These are phyloP conservation scores for Nymphalis polychloros DNA, from an alignment of 2,888 invertebrate genomes.

Conservation along the genomic window DNA sequence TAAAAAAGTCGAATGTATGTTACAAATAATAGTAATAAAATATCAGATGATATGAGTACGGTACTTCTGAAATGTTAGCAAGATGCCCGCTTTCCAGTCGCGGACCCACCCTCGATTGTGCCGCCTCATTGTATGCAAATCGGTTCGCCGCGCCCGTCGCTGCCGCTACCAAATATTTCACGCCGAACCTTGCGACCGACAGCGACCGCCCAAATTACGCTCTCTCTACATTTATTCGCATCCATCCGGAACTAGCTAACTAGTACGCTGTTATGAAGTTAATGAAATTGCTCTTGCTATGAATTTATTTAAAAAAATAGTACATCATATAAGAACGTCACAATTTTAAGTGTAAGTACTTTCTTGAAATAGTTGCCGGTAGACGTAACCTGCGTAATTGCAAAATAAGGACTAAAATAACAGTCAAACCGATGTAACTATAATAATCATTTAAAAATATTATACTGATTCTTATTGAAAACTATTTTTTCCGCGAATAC, in stretches of 20 bases:
- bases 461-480: too few species aligned
- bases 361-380: too few species aligned
- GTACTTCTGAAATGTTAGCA: slow-evolving; percentile 73
- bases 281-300: not conserved
- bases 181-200: slow-evolving; percentile 54
- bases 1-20: not conserved
- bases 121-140: slow-evolving; percentile 74
- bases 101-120: slow-evolving; percentile 65
- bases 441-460: too few species aligned
- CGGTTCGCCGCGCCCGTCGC: slow-evolving; percentile 57
- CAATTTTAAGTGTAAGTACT: too few species aligned
- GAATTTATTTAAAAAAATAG: too few species aligned
- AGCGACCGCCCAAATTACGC: slow-evolving; percentile 63
- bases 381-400: too few species aligned
- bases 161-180: slow-evolving; percentile 75
- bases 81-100: slow-evolving; percentile 56
- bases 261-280: not conserved
- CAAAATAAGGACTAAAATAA: too few species aligned
- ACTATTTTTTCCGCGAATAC: too few species aligned
- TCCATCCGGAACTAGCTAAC: slow-evolving; percentile 8
- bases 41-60: slow-evolving; percentile 59
- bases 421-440: too few species aligned
- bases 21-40: slow-evolving; percentile 52
- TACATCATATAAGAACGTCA: too few species aligned
- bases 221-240: slow-evolving; percentile 13